A percentile compares a stretch with the other conserved stretches of the same genome.
These are phyloP conservation scores for Liparis tanakae DNA, from an alignment of 2,797 vertebrate species.

Conservation along the genomic window DNA sequence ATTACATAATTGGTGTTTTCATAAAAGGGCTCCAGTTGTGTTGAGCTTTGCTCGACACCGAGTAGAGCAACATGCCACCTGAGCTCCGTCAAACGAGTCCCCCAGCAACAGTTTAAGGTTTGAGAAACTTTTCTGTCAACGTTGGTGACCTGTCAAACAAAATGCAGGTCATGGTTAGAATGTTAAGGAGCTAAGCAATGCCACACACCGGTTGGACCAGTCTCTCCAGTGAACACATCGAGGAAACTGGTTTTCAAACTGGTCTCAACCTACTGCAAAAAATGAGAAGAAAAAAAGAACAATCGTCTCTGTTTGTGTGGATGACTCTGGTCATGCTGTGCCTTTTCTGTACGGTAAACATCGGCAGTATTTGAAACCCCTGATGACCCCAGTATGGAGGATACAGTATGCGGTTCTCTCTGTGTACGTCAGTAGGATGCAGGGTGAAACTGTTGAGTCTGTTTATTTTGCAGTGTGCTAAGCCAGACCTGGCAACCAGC, in stretches of 20 bases:
- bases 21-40: neutral
- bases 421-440: neutral
- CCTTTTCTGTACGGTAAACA: neutral
- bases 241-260: neutral
- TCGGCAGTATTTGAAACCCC: neutral
- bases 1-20: neutral
- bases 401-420: too few species aligned
- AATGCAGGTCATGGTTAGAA: too few species aligned
- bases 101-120: neutral
- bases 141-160: neutral
- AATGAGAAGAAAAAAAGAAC: neutral
- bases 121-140: neutral
- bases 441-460: neutral
- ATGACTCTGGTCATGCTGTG: neutral
- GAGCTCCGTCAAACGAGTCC: neutral
- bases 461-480: neutral
- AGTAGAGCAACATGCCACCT: neutral
- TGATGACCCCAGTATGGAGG: neutral
- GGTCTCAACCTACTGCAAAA: neutral
- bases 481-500: too few species aligned
- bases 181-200: neutral
- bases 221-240: neutral
- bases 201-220: neutral
- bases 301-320: neutral
- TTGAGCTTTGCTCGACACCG: neutral